Base-by-base conservation (phyloP, 1,140 invertebrate species). In the Drosophila pallidifrons region DNA sequence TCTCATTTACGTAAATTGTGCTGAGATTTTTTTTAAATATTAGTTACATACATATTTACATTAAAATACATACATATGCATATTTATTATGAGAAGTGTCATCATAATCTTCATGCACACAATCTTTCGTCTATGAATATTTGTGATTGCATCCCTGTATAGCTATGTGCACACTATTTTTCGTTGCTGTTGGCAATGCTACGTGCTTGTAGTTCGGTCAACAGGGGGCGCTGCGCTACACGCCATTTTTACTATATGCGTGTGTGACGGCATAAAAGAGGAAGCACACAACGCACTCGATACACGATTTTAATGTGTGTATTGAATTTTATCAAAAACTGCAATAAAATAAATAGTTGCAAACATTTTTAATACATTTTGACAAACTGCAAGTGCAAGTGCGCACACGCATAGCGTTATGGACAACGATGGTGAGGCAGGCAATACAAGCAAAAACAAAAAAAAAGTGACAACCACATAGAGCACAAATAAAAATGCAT, bases 221-320 rank as follows among this genome's bases (percentile, higher is more conserved):
- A 16, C n/a, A 79, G 77, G 49, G 52, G 54, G 67, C 77, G 77
- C 57, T 59, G 2, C 6, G 16, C 8, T 46, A 58, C 74, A 79
- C 77, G 77, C 77, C 77, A 79, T 79, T 76, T 79, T 79, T 55
- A 61, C 28, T 60, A 3, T 47, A 49, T 67, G 41, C 61, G 46
- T 46, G 8, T 16, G 45, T 25, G 20, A 25, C 3, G 20, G 3
- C 2, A 25, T 46, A 51, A 25, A 49, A 52, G 55, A 69, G 66
- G 60, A 75, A 47, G 16, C 65, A 52, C 4, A 41, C 41, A 43
- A 10, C 35, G 41, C 35, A 47, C 32, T 30, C 35, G 32, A 28
- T 25, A 30, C 3, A 59, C 4, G 35, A 51, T 38, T 43, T 43
- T 43, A 41, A 25, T 55, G 6, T 38, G 35, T 49, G 25, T 61